A percentile compares a stretch with the other conserved stretches of the same genome.
phyloP scores from a whole-genome alignment of 2,113 vertebrate species.

The Ageneiosus marmoratus region DNA sequence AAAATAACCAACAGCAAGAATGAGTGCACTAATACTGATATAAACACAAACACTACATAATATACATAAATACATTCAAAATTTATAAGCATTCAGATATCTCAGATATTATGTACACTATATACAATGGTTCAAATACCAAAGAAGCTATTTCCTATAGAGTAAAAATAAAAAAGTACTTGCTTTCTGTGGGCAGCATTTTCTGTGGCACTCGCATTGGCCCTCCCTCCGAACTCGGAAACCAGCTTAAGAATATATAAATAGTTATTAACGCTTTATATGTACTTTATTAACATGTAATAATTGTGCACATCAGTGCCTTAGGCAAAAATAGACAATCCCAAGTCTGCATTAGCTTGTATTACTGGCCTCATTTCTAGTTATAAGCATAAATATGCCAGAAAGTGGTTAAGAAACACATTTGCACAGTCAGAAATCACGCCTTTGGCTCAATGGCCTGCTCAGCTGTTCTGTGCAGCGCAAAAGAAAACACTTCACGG shows the following conservation, averaged over 20 bases:
- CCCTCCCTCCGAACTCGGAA: constrained; percentile 72
- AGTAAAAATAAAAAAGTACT: constrained; percentile 58
- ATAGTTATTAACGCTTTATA: constrained; percentile 55
- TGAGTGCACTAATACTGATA: constrained; percentile 47
- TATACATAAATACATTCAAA: background rate
- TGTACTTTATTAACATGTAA: constrained; percentile 43
- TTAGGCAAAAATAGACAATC: background rate
- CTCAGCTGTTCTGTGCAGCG: constrained; percentile 55
- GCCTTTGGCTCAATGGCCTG: constrained; percentile 38
- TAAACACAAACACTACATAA: background rate
- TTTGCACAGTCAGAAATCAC: constrained; percentile 36
- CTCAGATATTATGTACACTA: background rate
- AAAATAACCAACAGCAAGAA: constrained; percentile 35
- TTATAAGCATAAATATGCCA: constrained; percentile 40
- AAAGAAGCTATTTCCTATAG: background rate
- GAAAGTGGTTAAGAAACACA: constrained; percentile 41
- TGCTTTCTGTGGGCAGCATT: constrained; percentile 76
- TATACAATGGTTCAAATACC: background rate
- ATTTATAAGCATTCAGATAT: background rate
- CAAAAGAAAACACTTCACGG: constrained; percentile 59
- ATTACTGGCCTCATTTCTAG: constrained; percentile 53
- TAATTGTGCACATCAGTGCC: constrained; percentile 58
- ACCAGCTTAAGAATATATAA: constrained; percentile 74
- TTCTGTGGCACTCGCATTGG: constrained; percentile 71
- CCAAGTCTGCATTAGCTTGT: constrained; percentile 25